These are phyloP conservation scores for Dermochelys coriacea DNA, from an alignment of 2,797 vertebrate species.

Conservation along the genomic window DNA sequence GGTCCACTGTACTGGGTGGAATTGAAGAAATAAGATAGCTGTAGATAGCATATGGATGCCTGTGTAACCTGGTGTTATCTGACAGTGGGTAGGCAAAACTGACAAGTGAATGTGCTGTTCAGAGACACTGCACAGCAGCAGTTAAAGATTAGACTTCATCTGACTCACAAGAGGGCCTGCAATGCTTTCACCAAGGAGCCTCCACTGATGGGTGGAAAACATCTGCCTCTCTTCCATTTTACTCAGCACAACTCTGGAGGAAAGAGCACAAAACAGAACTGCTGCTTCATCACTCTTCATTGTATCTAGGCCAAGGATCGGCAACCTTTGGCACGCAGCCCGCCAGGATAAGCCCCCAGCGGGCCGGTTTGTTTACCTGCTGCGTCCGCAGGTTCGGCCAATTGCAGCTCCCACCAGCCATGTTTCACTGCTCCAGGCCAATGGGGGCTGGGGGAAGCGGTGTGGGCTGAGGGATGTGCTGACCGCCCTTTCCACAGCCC, in stretches of 20 bases:
- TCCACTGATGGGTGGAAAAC: not conserved
- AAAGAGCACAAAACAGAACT: not conserved
- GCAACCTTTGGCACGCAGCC: too few relatives aligned
- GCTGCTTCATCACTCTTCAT: not conserved
- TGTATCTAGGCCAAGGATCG: not conserved
- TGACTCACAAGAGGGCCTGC: accelerated
- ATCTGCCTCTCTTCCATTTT: accelerated
- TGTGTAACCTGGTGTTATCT: accelerated
- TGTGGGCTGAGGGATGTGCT: too few relatives aligned
- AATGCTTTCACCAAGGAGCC: not conserved
- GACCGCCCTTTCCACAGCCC: too few relatives aligned
- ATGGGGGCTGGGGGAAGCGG: too few relatives aligned
- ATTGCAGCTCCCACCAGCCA: too few relatives aligned
- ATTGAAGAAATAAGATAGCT: not conserved
- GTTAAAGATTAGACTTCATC: not conserved
- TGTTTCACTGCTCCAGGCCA: too few relatives aligned
- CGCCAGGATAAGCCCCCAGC: too few relatives aligned
- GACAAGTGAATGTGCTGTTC: not conserved
- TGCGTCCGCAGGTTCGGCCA: too few relatives aligned
- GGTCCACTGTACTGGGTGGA: not conserved
- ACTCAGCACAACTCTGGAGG: too few relatives aligned
- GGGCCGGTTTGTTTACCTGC: too few relatives aligned
- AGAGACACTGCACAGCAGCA: accelerated
- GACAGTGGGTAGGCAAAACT: not conserved
- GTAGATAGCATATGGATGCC: not conserved